Base-by-base conservation (phyloP, 2,113 vertebrate genomes). In the Octodon degus region DNA sequence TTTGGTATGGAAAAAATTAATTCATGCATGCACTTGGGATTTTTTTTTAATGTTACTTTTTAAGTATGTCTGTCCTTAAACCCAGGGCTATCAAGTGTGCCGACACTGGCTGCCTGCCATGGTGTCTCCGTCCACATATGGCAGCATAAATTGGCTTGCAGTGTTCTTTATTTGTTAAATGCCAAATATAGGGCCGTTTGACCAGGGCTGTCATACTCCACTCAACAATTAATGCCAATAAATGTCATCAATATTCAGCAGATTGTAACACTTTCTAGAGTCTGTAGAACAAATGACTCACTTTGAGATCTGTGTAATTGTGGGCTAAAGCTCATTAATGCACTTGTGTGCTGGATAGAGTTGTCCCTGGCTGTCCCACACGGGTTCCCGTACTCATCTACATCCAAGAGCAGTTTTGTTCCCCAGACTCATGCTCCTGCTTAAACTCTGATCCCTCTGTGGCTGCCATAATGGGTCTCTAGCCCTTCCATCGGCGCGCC, bases 1-100 rank as follows among this genome's bases (percentile, higher is more conserved):
- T 94, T 68, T 25, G 32, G 87, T 30, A 20, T 34, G 96, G 81
- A 86, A 85, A 97, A 97, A 97, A 77, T 91, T 16, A n/a, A 81
- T 8, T 88, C 89, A 53, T 34, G 93, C 85, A 55, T 89, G 53
- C 22, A 83, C 24, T 68, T 7, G 0, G 76, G 34, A 70, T 79
- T 89, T 30, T 76, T 76, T 76, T 76, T n/a, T 20, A 32, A 3
- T 47, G 32, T 88, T 92, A 34, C 16, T 30, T 83, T 97, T 91
- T 83, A 86, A 94, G 74, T 72, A 40, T 3, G 16, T 47, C 27
- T 16, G 22, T 60, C 58, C 47, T 34, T n/a, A 32, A 85, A 77
- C 25, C 55, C 85, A 58, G 47, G 3, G 32, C 0, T 68, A 12
- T 3, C 13, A 81, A 77, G 12, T 4, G 1, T 40, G 32, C 10